A percentile compares a stretch with the other conserved stretches of the same genome.
These are phyloP conservation scores for Neoascia interrupta DNA, from an alignment of 2,888 invertebrate genomes.

Conservation along the genomic window DNA sequence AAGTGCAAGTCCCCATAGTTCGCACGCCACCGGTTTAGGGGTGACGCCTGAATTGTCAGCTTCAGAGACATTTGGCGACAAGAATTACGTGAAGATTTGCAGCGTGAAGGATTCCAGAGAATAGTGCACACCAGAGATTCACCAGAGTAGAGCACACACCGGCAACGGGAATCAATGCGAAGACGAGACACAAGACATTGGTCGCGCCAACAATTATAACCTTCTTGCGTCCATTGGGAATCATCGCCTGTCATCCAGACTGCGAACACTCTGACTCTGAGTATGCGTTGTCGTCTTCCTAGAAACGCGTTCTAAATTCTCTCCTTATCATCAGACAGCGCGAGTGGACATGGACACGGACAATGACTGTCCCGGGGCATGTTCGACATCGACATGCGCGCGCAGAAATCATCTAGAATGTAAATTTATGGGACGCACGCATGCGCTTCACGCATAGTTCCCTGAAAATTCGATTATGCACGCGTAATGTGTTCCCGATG, in stretches of 20 bases:
- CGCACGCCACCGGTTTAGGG: conserved; percentile 44
- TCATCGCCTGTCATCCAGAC: conserved; percentile 50
- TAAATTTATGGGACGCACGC: conserved; percentile 70
- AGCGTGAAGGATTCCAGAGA: conserved; percentile 62
- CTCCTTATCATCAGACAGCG: conserved; percentile 28
- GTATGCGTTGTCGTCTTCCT: conserved; percentile 66
- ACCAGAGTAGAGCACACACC: conserved; percentile 25
- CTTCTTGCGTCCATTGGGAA: conserved; percentile 64
- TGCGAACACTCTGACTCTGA: no score
- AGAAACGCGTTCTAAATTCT: conserved; percentile 65
- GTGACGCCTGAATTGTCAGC: conserved; percentile 66
- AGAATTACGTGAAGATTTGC: conserved; percentile 72
- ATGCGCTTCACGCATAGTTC: conserved; percentile 69
- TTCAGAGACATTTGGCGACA: conserved; percentile 72
- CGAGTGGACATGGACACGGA: conserved; percentile 31
- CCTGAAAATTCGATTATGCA: conserved; percentile 62
- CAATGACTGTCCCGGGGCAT: conserved; percentile 23
- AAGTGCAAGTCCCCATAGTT: not conserved
- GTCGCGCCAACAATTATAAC: conserved; percentile 66
- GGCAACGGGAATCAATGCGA: conserved; percentile 60
- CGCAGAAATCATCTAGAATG: conserved; percentile 66
- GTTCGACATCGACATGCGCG: conserved; percentile 44
- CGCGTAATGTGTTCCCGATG: conserved; percentile 45
- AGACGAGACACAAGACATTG: no score
- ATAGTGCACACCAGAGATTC: conserved; percentile 19